Evolutionary conservation across 2,888 invertebrate genomes (phyloP).

Genomic region (Selenia dentaria): DNA sequence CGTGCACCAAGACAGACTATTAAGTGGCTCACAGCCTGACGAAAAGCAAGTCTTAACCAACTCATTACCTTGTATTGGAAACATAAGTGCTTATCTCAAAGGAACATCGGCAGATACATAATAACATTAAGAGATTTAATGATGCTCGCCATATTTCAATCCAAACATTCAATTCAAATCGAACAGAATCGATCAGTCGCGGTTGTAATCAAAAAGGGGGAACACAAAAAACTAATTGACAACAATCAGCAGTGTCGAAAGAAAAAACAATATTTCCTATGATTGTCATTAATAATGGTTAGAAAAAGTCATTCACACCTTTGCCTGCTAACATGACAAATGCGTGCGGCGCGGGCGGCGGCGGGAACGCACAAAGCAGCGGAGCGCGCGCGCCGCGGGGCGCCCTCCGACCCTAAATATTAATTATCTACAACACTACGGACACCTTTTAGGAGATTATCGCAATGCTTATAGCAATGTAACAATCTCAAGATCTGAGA

Average conservation of each 20-base stretch:
- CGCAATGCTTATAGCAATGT: slow-evolving; percentile 67
- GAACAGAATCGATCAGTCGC: slow-evolving; percentile 71
- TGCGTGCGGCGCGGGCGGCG: slow-evolving; percentile 43
- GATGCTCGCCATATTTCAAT: slow-evolving; percentile 73
- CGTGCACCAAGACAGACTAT: too few relatives aligned
- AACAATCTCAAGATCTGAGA: slow-evolving; percentile 69
- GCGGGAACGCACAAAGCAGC: slow-evolving; percentile 54
- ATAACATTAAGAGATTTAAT: slow-evolving; percentile 65
- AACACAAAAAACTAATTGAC: slow-evolving; percentile 80
- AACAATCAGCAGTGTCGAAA: slow-evolving; percentile 78
- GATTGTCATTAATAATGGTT: slow-evolving; percentile 82
- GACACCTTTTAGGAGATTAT: slow-evolving; percentile 82
- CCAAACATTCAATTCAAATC: slow-evolving; percentile 78
- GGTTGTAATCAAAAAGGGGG: slow-evolving; percentile 67
- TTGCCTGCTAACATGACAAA: slow-evolving; percentile 83
- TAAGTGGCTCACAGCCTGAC: too few relatives aligned
- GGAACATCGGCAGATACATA: slow-evolving; percentile 41
- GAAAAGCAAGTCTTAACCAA: too few relatives aligned
- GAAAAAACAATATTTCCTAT: slow-evolving; percentile 82
- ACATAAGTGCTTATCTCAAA: neutral
- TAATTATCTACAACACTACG: slow-evolving; percentile 80
- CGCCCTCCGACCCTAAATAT: slow-evolving; percentile 74
- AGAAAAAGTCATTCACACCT: slow-evolving; percentile 83
- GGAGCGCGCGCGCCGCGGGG: slow-evolving; percentile 74
- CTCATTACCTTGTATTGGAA: too few relatives aligned